These are phyloP conservation scores for Lepus townsendii DNA, from an alignment of 2,797 vertebrate species.

Conservation along the genomic window DNA sequence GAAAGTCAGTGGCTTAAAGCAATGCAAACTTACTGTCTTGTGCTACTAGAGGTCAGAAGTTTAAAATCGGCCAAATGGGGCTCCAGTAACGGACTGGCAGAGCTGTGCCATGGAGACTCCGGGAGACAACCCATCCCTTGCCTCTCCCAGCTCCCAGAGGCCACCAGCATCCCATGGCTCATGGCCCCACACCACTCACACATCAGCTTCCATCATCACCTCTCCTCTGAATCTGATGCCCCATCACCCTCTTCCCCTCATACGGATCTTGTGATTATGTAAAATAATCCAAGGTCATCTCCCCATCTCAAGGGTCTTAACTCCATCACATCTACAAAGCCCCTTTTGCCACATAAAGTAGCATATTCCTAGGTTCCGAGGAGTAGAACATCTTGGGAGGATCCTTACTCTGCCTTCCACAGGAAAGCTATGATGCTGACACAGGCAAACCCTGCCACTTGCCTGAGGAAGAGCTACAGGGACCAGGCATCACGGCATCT, in stretches of 20 bases:
- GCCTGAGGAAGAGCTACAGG: not conserved
- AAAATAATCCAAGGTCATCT: not conserved
- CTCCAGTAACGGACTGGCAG: not conserved
- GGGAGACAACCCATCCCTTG: not conserved
- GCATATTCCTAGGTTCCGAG: not conserved
- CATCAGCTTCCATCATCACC: not conserved
- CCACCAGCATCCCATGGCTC: not conserved
- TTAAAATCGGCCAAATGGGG: not conserved
- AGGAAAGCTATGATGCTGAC: not conserved
- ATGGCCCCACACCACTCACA: not conserved
- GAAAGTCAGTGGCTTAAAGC: not conserved
- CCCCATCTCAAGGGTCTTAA: slow-evolving; percentile 38
- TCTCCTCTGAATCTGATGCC: not conserved
- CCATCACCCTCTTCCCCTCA: not conserved
- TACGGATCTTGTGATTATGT: not conserved
- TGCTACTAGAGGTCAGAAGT: not conserved
- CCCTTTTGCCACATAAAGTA: not conserved
- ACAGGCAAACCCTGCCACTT: not conserved
- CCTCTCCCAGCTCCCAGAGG: not conserved
- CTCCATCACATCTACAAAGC: not conserved
- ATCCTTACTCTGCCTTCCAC: not conserved
- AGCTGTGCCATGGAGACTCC: not conserved
- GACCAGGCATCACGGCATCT: not conserved
- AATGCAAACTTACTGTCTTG: no score
- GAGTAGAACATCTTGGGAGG: not conserved